Evolutionary conservation across 2,113 vertebrate species (phyloP).

Genomic region (Callorhinus ursinus): DNA sequence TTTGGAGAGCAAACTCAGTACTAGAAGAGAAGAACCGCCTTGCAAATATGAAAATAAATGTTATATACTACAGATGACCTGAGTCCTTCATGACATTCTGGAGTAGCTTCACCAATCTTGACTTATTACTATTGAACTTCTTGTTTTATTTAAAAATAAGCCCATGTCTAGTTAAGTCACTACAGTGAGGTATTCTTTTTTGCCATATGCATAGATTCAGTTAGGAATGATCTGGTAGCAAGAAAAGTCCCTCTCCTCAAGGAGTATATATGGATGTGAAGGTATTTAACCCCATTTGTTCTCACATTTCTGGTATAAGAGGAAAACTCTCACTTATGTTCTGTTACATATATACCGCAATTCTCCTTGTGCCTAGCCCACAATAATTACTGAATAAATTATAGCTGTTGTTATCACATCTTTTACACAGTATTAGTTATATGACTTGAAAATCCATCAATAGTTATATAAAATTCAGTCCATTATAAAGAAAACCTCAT

Average conservation of each 20-base stretch:
- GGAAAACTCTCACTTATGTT: background rate
- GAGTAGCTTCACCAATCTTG: background rate
- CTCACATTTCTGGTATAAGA: background rate
- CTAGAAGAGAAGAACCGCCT: background rate
- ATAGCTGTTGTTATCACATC: background rate
- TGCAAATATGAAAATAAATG: background rate
- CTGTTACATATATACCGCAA: background rate
- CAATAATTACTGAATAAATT: background rate
- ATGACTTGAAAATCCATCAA: background rate
- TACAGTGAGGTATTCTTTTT: background rate
- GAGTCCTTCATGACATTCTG: background rate
- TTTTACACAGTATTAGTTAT: background rate
- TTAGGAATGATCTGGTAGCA: background rate
- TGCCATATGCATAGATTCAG: background rate
- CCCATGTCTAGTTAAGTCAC: background rate
- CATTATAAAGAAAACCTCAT: background rate
- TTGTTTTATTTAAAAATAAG: background rate
- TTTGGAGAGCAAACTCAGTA: background rate
- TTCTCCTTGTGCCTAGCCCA: background rate
- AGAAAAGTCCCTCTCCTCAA: background rate
- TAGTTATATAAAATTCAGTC: background rate
- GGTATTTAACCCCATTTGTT: background rate
- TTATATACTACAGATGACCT: background rate
- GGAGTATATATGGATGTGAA: background rate
- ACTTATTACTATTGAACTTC: background rate